Base-by-base conservation (phyloP, 2,113 vertebrate species). In the Istiophorus platypterus region DNA sequence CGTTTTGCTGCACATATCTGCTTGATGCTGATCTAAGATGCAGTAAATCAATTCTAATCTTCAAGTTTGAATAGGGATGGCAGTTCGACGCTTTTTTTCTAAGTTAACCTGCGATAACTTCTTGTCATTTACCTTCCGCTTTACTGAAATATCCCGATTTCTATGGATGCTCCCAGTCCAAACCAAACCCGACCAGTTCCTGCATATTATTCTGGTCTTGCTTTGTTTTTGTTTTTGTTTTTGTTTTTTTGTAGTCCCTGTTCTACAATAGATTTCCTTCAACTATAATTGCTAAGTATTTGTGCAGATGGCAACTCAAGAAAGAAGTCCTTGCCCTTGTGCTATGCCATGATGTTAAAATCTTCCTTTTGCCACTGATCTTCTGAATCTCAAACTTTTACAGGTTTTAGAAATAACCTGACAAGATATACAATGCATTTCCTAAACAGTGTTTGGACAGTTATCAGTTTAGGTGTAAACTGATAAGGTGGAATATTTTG, bases 1-100 rank as follows among this genome's bases (percentile, higher is more conserved):
- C 22, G 1, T 77, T 68, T 2, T 13, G 3, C 71, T 61, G 58
- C 66, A 62, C 8, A 13, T 54, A 14, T 66, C 59, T 69, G 81
- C 41, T 71, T 66, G 34, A 71, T 51, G 61, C 75, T 78, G n/a
- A 64, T 76, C 52, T 31, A 67, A 81, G 47, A 31, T 63, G 29
- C 31, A 77, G 37, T 17, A 47, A 57, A 54, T 0, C 18, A 39
- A 54, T 59, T 58, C 29, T 63, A 72, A 72, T 51, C 63, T 56
- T 0, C 7, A 37, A 47, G 58, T 56, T 22, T 76, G 47, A 39
- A 54, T 15, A 47, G 7, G 9, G 75, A 77, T 0, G 1, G 22
- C 14, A 5, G 41, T 10, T 49, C 71, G 70, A 70, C 7, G 54
- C 65, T 82, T 75, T 52, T 59, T 59, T 41, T 22, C 59, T 26